Percentiles rank a stretch among this genome's conserved stretches.
These are phyloP conservation scores for Marronus borbonicus DNA, from an alignment of 2,888 invertebrate genomes.

Conservation along the genomic window DNA sequence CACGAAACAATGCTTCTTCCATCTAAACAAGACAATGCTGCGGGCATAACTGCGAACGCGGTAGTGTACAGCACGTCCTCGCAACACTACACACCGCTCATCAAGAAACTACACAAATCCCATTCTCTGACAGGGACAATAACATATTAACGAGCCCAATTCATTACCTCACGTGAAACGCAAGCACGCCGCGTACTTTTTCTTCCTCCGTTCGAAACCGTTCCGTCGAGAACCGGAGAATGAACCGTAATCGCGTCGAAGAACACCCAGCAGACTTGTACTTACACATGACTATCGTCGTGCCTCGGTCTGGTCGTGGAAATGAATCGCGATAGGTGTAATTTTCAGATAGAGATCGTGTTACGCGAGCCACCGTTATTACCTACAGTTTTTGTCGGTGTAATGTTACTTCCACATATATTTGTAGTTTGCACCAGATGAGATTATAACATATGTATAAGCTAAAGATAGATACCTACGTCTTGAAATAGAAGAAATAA, in stretches of 20 bases:
- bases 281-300: not conserved
- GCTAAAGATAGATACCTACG: too few species aligned
- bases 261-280: not conserved
- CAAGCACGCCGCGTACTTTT: constrained; percentile 20
- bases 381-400: constrained; percentile 26
- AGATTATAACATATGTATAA: too few species aligned
- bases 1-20: not conserved
- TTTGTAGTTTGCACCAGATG: too few species aligned
- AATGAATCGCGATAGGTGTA: constrained; percentile 32
- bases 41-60: constrained; percentile 15
- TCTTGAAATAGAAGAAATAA: too few species aligned
- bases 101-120: constrained; percentile 13
- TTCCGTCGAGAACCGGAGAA: not conserved
- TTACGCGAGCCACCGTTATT: constrained; percentile 39
- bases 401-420: constrained; percentile 9
- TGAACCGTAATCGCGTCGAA: constrained; percentile 6
- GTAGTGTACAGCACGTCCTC: constrained; percentile 19
- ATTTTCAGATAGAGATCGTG: constrained; percentile 40
- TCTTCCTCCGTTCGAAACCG: not conserved
- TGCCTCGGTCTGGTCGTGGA: constrained; percentile 7
- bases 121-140: constrained; percentile 19
- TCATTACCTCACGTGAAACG: constrained; percentile 39
- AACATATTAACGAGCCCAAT: constrained; percentile 26
- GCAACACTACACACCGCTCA: not conserved
- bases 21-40: not conserved